These are phyloP conservation scores for Nematolebias whitei DNA, from an alignment of 2,113 vertebrate species.

Conservation along the genomic window DNA sequence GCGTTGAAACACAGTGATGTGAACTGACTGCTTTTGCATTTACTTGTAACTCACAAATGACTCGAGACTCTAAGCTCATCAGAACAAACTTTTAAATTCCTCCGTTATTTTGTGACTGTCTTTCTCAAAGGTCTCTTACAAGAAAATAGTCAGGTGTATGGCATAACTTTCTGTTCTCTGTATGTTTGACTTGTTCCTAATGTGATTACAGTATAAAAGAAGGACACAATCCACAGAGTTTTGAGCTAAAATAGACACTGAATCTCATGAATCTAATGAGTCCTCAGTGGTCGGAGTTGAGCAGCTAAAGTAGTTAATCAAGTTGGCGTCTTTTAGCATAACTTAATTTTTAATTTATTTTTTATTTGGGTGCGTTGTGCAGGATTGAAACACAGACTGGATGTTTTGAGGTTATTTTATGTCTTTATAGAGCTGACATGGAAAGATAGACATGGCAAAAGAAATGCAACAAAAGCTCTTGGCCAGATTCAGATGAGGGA, in stretches of 20 bases:
- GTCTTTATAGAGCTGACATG: conserved; percentile 7
- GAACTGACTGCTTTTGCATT: not conserved
- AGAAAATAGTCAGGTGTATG: not conserved
- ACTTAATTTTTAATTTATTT: not conserved
- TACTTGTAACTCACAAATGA: not conserved
- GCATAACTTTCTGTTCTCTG: conserved; percentile 8
- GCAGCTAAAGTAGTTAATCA: conserved; percentile 33
- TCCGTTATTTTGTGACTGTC: not conserved
- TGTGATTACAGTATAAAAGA: conserved; percentile 14
- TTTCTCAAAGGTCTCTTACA: not conserved
- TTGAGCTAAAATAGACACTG: conserved; percentile 16
- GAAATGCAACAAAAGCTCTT: conserved; percentile 2
- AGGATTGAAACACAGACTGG: conserved; percentile 20
- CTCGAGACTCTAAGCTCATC: too few species aligned
- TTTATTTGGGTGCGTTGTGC: too few species aligned
- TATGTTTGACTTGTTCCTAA: not conserved
- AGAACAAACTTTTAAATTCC: too few species aligned
- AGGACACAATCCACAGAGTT: conserved; percentile 4
- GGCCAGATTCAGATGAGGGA: conserved; percentile 2
- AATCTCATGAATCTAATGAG: conserved; percentile 23
- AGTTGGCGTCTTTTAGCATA: conserved; percentile 9
- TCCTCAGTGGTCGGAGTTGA: conserved; percentile 11
- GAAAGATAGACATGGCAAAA: conserved; percentile 8
- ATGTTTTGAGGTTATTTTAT: not conserved
- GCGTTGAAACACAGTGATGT: not conserved